phyloP scores from a whole-genome alignment of 2,888 invertebrate species.

The Dorcus parallelipipedus region DNA sequence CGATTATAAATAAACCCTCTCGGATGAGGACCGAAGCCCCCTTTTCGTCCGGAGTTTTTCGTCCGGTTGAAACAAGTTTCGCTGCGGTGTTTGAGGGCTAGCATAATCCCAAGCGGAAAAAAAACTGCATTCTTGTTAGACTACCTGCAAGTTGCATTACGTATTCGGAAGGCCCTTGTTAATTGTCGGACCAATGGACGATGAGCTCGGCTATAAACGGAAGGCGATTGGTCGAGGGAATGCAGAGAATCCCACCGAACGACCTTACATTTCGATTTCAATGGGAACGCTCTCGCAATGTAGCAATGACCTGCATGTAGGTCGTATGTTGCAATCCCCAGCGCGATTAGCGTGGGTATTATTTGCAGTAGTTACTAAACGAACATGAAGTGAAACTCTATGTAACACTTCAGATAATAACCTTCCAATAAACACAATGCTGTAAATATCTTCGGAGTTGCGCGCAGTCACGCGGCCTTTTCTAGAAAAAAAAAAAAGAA shows the following conservation, averaged over 20 bases:
- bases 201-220: constrained; percentile 11
- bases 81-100: too few species aligned
- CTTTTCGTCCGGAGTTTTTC: too few species aligned
- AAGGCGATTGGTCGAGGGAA: constrained; percentile 23
- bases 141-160: constrained; percentile 1
- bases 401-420: constrained; percentile 13
- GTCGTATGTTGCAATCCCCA: constrained; percentile 46
- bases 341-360: constrained; percentile 25
- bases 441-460: too few species aligned
- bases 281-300: constrained; percentile 48
- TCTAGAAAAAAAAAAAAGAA: too few species aligned
- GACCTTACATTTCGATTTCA: constrained; percentile 49
- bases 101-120: too few species aligned
- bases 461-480: too few species aligned
- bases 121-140: not conserved
- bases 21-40: too few species aligned
- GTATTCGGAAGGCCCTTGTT: constrained; percentile 5
- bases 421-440: constrained; percentile 4
- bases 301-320: constrained; percentile 52
- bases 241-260: constrained; percentile 35
- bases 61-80: too few species aligned
- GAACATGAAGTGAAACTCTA: constrained; percentile 18
- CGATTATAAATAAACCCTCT: too few species aligned
- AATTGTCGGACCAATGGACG: constrained; percentile 15
- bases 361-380: constrained; percentile 21